A percentile compares a stretch with the other conserved stretches of the same genome.
phyloP scores from a whole-genome alignment of 2,113 vertebrate genomes.

The Lepidothrix coronata region DNA sequence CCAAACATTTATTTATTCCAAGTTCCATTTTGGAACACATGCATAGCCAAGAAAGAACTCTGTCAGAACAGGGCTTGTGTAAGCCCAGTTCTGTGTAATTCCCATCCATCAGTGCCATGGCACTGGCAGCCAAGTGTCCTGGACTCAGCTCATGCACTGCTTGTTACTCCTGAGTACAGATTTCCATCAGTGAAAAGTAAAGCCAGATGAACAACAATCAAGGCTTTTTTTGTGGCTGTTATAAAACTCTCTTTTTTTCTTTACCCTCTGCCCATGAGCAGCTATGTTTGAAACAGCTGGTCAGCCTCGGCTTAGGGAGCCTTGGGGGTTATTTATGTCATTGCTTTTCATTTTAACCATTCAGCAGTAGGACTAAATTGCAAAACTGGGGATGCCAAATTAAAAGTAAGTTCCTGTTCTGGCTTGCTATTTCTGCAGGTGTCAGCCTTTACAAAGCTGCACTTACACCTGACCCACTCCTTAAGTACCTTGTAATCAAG shows the following conservation, averaged over 20 bases:
- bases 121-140: slow-evolving; percentile 55
- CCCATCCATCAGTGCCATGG: slow-evolving; percentile 1
- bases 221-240: slow-evolving; percentile 24
- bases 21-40: not conserved
- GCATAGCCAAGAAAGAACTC: not conserved
- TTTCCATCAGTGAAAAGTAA: slow-evolving; percentile 66
- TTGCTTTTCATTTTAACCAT: not conserved
- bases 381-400: not conserved
- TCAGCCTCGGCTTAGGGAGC: not conserved
- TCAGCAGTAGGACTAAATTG: not conserved
- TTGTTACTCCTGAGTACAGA: slow-evolving; percentile 57
- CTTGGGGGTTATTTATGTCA: not conserved
- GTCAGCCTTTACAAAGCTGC: not conserved
- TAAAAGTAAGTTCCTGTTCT: not conserved
- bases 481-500: not conserved
- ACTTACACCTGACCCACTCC: not conserved
- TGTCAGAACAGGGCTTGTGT: slow-evolving; percentile 25
- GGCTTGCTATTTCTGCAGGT: not conserved
- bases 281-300: slow-evolving; percentile 25
- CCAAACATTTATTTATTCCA: not conserved
- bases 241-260: slow-evolving; percentile 16
- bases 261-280: not conserved
- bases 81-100: slow-evolving; percentile 27
- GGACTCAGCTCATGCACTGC: slow-evolving; percentile 38
- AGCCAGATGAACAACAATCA: slow-evolving; percentile 56